phyloP scores from a whole-genome alignment of 2,888 invertebrate genomes.

The Ctenicera cuprea region DNA sequence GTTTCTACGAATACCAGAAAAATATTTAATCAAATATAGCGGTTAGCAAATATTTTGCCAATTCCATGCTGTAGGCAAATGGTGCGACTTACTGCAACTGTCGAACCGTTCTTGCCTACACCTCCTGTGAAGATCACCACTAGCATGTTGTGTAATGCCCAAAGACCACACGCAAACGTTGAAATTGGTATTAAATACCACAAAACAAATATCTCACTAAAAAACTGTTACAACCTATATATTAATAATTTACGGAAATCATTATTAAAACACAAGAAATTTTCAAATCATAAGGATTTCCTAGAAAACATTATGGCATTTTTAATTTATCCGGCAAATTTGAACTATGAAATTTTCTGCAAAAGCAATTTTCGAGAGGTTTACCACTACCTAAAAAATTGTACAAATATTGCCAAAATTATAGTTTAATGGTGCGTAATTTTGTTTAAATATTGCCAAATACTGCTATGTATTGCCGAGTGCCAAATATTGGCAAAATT shows the following conservation, averaged over 20 bases:
- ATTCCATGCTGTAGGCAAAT: constrained; percentile 51
- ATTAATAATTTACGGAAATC: neutral
- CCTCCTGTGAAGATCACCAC: constrained; percentile 86
- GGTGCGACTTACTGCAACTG: constrained; percentile 90
- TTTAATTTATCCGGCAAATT: too few species aligned
- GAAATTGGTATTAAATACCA: constrained; percentile 86
- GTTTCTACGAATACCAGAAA: constrained; percentile 38
- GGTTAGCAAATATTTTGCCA: constrained; percentile 39
- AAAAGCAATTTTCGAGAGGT: too few species aligned
- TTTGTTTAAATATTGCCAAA: too few species aligned
- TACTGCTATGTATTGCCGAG: too few species aligned
- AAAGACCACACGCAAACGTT: constrained; percentile 83
- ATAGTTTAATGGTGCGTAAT: too few species aligned
- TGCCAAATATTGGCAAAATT: too few species aligned
- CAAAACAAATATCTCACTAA: constrained; percentile 82
- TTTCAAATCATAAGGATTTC: too few species aligned
- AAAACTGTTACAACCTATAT: constrained; percentile 66
- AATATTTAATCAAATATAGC: constrained; percentile 40
- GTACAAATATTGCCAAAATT: too few species aligned
- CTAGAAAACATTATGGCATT: too few species aligned
- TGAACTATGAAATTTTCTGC: too few species aligned
- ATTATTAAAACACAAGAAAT: too few species aligned
- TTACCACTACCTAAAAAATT: too few species aligned
- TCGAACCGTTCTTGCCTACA: constrained; percentile 97
- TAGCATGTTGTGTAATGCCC: constrained; percentile 84